Conservation (phyloP, 2,113 vertebrate species). For the Mirounga angustirostris region DNA sequence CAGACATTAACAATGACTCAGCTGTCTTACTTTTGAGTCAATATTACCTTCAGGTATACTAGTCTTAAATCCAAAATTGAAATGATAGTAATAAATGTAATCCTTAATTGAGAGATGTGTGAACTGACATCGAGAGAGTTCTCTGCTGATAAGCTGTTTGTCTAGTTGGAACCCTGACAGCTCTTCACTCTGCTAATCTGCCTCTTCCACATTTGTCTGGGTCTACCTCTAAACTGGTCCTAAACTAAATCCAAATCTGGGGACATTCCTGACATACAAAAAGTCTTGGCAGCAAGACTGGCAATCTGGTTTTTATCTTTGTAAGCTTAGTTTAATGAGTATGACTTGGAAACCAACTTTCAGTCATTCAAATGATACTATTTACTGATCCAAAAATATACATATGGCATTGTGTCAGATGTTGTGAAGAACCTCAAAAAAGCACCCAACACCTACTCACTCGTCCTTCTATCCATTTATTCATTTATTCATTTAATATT, state of each 20-base stretch:
- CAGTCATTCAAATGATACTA: conserved; percentile 39
- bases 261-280: conserved; percentile 49
- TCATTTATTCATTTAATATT: background rate
- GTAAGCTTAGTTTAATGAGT: conserved; percentile 61
- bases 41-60: background rate
- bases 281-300: conserved; percentile 61
- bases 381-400: conserved; percentile 48
- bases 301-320: conserved; percentile 71
- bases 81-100: background rate
- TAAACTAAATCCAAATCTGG: conserved; percentile 42
- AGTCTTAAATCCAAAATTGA: background rate
- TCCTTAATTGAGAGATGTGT: conserved; percentile 1
- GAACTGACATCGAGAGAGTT: background rate
- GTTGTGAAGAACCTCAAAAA: background rate
- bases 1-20: background rate
- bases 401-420: background rate
- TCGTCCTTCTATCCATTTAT: background rate
- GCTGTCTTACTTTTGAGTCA: background rate
- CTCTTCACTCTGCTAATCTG: conserved; percentile 1
- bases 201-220: conserved; percentile 13
- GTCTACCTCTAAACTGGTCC: conserved; percentile 3
- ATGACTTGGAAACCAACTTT: conserved; percentile 35
- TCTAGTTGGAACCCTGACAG: conserved; percentile 52
- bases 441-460: background rate
- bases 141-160: conserved; percentile 32